Base-by-base conservation (phyloP, 2,888 invertebrate species). In the Apamea epomidion region DNA sequence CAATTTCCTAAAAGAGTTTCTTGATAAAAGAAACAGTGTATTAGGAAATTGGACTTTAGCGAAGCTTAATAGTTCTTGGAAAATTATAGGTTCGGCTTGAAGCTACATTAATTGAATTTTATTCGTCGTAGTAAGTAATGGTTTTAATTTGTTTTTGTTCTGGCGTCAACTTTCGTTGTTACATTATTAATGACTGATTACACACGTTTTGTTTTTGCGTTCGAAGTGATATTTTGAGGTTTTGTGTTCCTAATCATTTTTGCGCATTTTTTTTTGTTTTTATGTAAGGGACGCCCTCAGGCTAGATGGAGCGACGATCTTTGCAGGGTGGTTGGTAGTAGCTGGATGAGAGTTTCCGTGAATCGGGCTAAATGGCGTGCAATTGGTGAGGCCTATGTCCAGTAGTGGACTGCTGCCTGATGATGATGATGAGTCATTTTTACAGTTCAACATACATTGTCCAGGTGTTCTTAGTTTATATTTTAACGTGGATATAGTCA, bases 51-150 rank as follows among this genome's bases (percentile, higher is more conserved):
- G 70, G 21, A 78, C 58, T 78, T 78, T 83, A 83, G 62, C 29
- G 65, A 62, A 64, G 54, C 58, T 62, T 78, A 67, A 73, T 71
- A 76, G 70, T 71, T 86, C 51, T 78, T 21, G n/a, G 86, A 45
- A 85, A 83, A 85, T 85, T 83, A 83, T 75, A 60, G 78, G 83
- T 71, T 83, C 12, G 10, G 51, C 58, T 51, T 37, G 60, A 42
- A 86, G 70, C 76, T 58, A 67, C 68, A 74, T 86, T 76, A 78
- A 84, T 84, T 75, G 86, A 65, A 75, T 83, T 86, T 86, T 72
- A 48, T 83, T 74, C 67, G 72, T 54, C 64, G 69, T 73, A 76
- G 25, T 70, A 64, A n/a, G 29, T 70, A 73, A 80, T 73, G 72
- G 76, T 76, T 74, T 72, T 84, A 72, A 83, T 83, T 62, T 74